Percentiles rank a stretch among this genome's conserved stretches.
These are phyloP conservation scores for Mesorhabditis belari DNA, from an alignment of 2,888 invertebrate genomes.

Conservation along the genomic window DNA sequence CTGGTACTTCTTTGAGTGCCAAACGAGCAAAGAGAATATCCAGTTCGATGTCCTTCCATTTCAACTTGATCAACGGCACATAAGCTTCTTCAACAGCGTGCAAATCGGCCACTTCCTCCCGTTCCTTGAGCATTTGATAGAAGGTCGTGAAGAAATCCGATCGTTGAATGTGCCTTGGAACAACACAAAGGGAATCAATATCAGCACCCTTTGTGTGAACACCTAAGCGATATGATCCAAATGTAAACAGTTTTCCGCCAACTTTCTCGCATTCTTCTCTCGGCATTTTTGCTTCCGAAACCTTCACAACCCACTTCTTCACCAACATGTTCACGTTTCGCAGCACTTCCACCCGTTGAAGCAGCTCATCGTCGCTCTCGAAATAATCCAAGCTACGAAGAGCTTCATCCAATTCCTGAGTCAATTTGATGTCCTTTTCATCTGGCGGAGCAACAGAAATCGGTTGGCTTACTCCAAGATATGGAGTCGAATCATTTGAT, in stretches of 20 bases:
- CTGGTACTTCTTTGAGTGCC: conserved; percentile 73
- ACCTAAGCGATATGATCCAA: conserved; percentile 83
- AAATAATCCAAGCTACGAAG: conserved; percentile 35
- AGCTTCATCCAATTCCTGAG: conserved; percentile 12
- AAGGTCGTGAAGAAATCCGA: conserved; percentile 92
- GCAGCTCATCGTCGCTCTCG: conserved; percentile 46
- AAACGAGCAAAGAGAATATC: conserved; percentile 94
- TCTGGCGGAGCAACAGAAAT: background rate
- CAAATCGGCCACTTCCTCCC: conserved; percentile 58
- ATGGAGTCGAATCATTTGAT: background rate
- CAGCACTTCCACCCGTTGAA: conserved; percentile 55
- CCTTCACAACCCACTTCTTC: conserved; percentile 84
- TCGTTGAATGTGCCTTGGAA: conserved; percentile 87
- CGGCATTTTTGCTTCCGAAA: conserved; percentile 67
- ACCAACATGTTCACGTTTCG: conserved; percentile 80
- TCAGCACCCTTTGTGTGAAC: conserved; percentile 96
- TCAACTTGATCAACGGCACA: conserved; percentile 98
- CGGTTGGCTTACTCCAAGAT: background rate
- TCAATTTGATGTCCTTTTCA: background rate
- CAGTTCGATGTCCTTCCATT: conserved; percentile 90
- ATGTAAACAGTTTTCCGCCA: conserved; percentile 98
- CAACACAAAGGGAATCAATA: conserved; percentile 96
- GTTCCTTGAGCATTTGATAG: conserved; percentile 72
- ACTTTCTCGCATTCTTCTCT: conserved; percentile 71
- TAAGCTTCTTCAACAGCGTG: conserved; percentile 94